A percentile compares a stretch with the other conserved stretches of the same genome.
Conservation (phyloP, 2,797 vertebrate species). For the Remorina albescens region DNA sequence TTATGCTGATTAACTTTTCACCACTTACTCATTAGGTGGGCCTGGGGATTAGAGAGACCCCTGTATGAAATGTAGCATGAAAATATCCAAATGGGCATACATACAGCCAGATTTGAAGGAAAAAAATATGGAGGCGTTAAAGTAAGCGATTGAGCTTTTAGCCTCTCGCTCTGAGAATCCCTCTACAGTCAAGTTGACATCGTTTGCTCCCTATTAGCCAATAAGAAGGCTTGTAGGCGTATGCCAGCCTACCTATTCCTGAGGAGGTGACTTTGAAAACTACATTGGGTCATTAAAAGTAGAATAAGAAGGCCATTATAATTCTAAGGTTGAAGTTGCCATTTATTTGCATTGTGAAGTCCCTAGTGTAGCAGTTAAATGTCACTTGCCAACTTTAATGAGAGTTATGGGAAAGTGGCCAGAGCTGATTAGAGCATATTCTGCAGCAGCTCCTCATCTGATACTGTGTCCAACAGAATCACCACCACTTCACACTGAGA, state of each 20-base stretch:
- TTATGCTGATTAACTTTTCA: conserved; percentile 88
- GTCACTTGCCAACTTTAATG: conserved; percentile 83
- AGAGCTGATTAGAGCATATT: conserved; percentile 76
- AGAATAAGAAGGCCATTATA: conserved; percentile 80
- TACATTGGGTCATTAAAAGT: conserved; percentile 85
- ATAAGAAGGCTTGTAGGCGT: conserved; percentile 69
- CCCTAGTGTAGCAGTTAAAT: conserved; percentile 80
- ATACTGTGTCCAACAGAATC: conserved; percentile 63
- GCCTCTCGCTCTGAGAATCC: conserved; percentile 60
- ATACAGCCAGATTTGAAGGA: conserved; percentile 68
- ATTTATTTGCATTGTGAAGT: conserved; percentile 83
- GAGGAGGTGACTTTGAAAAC: conserved; percentile 83
- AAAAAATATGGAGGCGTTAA: conserved; percentile 64
- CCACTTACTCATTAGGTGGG: conserved; percentile 85
- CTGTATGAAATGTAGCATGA: conserved; percentile 82
- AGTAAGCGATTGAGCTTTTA: conserved; percentile 74
- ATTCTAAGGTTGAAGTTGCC: conserved; percentile 77
- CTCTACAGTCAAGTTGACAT: conserved; percentile 66
- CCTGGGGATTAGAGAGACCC: conserved; percentile 83
- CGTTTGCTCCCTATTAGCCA: conserved; percentile 79
- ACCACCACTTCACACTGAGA: conserved; percentile 61
- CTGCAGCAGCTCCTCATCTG: conserved; percentile 61
- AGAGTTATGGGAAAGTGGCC: conserved; percentile 75
- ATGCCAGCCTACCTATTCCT: conserved; percentile 64
- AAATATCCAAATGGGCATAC: conserved; percentile 76